phyloP scores from a whole-genome alignment of 2,888 invertebrate genomes.

The Caenorhabditis auriculariae region DNA sequence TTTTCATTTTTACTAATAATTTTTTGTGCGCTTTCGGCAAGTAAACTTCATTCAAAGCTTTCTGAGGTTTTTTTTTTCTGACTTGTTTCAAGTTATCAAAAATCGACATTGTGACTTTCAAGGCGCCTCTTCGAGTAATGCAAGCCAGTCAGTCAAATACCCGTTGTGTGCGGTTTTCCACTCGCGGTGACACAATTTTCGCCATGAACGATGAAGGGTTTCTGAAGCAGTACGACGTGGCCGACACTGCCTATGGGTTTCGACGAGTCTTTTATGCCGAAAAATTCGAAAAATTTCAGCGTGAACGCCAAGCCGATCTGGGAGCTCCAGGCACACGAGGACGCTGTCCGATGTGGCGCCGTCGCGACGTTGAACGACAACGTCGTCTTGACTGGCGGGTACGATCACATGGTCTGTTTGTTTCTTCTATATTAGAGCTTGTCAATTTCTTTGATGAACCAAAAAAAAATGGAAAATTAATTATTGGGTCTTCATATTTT shows the following conservation, averaged over 20 bases:
- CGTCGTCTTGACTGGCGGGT: conserved; percentile 54
- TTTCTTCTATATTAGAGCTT: not conserved
- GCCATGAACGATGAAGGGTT: conserved; percentile 58
- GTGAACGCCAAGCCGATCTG: conserved; percentile 27
- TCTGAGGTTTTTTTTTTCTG: not conserved
- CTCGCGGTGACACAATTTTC: conserved; percentile 31
- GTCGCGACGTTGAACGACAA: conserved; percentile 40
- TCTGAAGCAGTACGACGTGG: conserved; percentile 51
- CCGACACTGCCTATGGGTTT: conserved; percentile 26
- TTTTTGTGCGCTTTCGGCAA: too few relatives aligned
- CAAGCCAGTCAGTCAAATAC: conserved; percentile 28
- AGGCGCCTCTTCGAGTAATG: conserved; percentile 32
- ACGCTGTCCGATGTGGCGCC: conserved; percentile 51
- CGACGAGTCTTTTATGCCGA: not conserved
- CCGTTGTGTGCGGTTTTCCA: conserved; percentile 27
- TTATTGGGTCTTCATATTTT: not conserved
- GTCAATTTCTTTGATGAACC: not conserved
- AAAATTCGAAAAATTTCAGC: conserved; percentile 6
- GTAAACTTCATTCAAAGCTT: not conserved
- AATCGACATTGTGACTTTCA: not conserved
- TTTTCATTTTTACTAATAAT: too few relatives aligned
- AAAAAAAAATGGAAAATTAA: not conserved
- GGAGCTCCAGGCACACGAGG: conserved; percentile 48
- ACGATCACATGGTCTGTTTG: conserved; percentile 53
- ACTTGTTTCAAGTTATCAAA: not conserved